Conservation (phyloP, 1,140 invertebrate species). For the Eulimnadia texana region DNA sequence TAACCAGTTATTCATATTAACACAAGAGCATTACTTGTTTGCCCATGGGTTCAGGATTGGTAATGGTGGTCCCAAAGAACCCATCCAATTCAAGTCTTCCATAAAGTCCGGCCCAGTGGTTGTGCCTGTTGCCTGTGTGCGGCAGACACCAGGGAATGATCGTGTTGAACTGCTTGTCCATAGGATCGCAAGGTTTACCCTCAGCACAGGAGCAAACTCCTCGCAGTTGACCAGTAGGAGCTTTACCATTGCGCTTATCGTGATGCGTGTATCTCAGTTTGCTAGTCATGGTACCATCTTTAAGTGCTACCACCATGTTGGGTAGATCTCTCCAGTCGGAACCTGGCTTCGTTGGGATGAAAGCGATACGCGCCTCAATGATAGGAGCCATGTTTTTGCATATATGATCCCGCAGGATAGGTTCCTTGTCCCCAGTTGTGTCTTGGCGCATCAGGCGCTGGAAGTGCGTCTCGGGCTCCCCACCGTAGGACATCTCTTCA, state of each 20-base stretch:
- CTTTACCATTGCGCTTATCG: conserved; percentile 50
- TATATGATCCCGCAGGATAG: conserved; percentile 55
- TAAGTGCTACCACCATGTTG: conserved; percentile 52
- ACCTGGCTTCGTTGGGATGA: conserved; percentile 56
- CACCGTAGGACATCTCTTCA: conserved; percentile 56
- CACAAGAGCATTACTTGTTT: conserved; percentile 46
- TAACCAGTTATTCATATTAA: not conserved
- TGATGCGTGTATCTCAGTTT: conserved; percentile 55
- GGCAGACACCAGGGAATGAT: conserved; percentile 82
- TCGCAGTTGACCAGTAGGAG: conserved; percentile 39
- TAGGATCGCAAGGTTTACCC: conserved; percentile 46
- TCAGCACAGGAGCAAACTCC: conserved; percentile 66
- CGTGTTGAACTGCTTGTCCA: conserved; percentile 66
- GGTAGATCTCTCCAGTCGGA: conserved; percentile 80
- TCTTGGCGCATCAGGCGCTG: conserved; percentile 48
- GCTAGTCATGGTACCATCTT: conserved; percentile 47
- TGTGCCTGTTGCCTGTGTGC: conserved; percentile 72
- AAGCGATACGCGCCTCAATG: conserved; percentile 57
- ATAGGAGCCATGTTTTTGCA: conserved; percentile 72
- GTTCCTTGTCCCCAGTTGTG: conserved; percentile 30
- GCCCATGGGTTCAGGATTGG: conserved; percentile 78
- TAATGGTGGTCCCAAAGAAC: conserved; percentile 66
- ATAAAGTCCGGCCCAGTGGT: conserved; percentile 64
- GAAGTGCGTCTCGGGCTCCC: conserved; percentile 56
- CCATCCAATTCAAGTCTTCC: conserved; percentile 70